phyloP scores from a whole-genome alignment of 1,140 invertebrate species.

The Pogonomyrmex californicus region DNA sequence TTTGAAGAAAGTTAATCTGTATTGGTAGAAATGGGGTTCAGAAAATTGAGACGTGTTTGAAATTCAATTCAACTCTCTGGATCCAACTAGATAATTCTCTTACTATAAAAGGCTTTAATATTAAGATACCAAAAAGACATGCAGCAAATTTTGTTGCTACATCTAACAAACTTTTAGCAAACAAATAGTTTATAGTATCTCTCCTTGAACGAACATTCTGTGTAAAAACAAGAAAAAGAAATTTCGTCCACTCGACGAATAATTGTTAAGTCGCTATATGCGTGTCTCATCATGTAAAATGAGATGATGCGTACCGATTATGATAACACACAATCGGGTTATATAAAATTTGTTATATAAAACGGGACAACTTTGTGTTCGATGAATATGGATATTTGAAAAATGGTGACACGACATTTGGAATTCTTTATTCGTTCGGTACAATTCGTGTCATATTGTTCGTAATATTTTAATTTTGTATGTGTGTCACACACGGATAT shows the following conservation, averaged over 20 bases:
- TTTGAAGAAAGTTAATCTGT: no score
- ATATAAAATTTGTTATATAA: conserved; percentile 41
- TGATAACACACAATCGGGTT: conserved; percentile 16
- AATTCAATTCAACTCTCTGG: no score
- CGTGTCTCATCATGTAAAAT: conserved; percentile 20
- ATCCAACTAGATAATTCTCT: not conserved
- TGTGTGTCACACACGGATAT: not conserved
- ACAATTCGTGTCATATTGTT: not conserved
- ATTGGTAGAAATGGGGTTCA: not conserved
- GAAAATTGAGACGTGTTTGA: not conserved
- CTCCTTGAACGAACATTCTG: not conserved
- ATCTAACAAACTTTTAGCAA: not conserved
- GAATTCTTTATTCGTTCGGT: not conserved
- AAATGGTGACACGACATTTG: not conserved
- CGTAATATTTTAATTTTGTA: conserved; percentile 23
- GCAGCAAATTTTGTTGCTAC: not conserved
- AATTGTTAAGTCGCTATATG: not conserved
- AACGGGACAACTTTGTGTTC: conserved; percentile 9
- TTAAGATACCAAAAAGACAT: not conserved
- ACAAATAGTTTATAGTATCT: not conserved
- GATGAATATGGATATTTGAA: conserved; percentile 25
- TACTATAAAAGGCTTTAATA: not conserved
- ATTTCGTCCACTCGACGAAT: not conserved
- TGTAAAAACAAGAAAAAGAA: not conserved
- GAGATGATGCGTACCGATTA: not conserved